phyloP scores from a whole-genome alignment of 2,888 invertebrate genomes.

The Leptopterna dolabrata region DNA sequence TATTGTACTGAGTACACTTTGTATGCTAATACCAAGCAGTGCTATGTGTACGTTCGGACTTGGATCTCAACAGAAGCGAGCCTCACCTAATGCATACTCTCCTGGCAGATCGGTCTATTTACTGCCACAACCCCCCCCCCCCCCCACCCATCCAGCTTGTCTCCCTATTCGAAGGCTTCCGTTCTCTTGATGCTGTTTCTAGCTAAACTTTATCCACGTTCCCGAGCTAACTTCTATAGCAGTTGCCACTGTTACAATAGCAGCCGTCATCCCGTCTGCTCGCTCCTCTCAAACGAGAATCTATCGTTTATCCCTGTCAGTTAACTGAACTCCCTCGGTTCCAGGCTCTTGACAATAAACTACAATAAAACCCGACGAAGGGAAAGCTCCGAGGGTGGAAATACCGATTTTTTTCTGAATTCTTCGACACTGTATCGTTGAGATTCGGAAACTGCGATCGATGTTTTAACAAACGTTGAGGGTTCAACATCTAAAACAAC shows the following conservation, averaged over 20 bases:
- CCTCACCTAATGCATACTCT: slow-evolving; percentile 11
- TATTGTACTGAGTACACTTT: slow-evolving; percentile 44
- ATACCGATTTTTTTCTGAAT: not conserved
- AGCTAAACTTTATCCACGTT: slow-evolving; percentile 9
- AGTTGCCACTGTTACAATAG: slow-evolving; percentile 19
- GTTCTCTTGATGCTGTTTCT: not conserved
- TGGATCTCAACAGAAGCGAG: slow-evolving; percentile 10
- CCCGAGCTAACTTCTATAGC: not conserved
- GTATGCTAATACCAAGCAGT: slow-evolving; percentile 29
- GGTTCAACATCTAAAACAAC: no score
- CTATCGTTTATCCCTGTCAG: slow-evolving; percentile 25
- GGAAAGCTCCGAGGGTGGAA: not conserved
- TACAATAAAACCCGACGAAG: not conserved
- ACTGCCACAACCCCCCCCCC: not conserved
- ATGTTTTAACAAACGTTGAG: no score
- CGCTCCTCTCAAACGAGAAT: slow-evolving; percentile 1
- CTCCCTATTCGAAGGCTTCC: not conserved
- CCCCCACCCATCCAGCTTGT: not conserved
- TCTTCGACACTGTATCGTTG: no score
- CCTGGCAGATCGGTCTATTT: slow-evolving; percentile 27
- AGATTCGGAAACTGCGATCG: no score
- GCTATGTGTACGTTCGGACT: slow-evolving; percentile 6
- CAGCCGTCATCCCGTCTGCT: slow-evolving; percentile 12
- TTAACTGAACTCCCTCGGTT: slow-evolving; percentile 1
- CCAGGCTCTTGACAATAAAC: not conserved